Evolutionary conservation across 2,888 invertebrate species (phyloP), one percentile per base, ranked within the genome.

Genomic region (Xestia sexstrigata): DNA sequence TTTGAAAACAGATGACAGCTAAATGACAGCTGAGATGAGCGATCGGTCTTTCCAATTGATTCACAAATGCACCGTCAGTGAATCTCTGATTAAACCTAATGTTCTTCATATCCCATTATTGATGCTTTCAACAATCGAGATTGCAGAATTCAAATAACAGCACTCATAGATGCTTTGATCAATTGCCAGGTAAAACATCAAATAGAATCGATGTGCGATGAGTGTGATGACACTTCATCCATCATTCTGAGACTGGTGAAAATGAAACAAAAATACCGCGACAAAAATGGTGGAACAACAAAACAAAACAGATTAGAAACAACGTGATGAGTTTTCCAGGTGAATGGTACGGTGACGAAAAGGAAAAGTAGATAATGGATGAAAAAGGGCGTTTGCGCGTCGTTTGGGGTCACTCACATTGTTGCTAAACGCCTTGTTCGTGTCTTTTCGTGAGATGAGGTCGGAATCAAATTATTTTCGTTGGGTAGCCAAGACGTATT

Each of bases 251-350:
- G 74, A 77, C 67, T 74, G 39, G 72, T 42, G 77, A 76, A 81
- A 84, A 83, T 82, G 81, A 79, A 87, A 87, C 78, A 81, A 84
- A 80, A 87, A 87, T 80, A 86, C 39, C 26, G 20, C 11, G 8
- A 65, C 77, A 71, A 74, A 79, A 79, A 71, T 82, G 82, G 58
- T 60, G 47, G 63, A 71, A 70, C 35, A 74, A 70, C 69, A 67
- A 76, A 82, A 83, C 81, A 84, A 83, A 84, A 87, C 70, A 84
- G 84, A 81, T 84, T 84, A 84, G 75, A 80, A 79, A 83, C 71
- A 74, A 79, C 76, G 84, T 79, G 72, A 86, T 82, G 82, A 82
- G 82, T 76, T 87, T 86, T 82, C 62, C 82, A 84, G 81, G 82
- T 86, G 79, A 84, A 84, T 77, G 72, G 76, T 80, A 83, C 42